These are phyloP conservation scores for Drosophila nigrodunni DNA, from an alignment of 1,140 invertebrate species.

Conservation along the genomic window DNA sequence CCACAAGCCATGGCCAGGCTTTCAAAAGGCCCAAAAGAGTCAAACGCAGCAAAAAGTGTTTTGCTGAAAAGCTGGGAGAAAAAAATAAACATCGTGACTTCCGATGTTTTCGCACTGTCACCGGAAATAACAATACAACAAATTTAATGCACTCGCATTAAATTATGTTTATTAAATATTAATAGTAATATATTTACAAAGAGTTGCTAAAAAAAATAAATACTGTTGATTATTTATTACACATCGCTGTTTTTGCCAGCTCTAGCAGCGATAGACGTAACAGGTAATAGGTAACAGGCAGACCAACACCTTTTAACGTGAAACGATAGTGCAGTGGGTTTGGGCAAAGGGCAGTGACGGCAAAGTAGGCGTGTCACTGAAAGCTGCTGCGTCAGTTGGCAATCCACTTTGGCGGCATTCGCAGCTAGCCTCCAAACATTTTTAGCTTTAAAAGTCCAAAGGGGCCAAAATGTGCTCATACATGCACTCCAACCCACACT, in stretches of 20 bases:
- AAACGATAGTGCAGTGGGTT: background rate
- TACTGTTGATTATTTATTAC: too few species aligned
- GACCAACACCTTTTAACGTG: constrained; percentile 37
- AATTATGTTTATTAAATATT: too few species aligned
- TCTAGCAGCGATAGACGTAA: constrained; percentile 1
- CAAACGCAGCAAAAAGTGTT: background rate
- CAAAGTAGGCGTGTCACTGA: background rate
- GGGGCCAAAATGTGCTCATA: constrained; percentile 27
- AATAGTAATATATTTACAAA: too few species aligned
- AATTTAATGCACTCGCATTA: too few species aligned
- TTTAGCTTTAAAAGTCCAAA: constrained; percentile 48
- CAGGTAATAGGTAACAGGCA: constrained; percentile 9
- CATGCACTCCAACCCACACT: background rate
- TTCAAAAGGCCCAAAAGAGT: constrained; percentile 6
- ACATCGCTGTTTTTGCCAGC: too few species aligned
- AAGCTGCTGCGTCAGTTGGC: constrained; percentile 25
- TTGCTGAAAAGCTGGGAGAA: too few species aligned
- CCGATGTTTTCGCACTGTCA: too few species aligned
- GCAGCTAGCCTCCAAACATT: constrained; percentile 48
- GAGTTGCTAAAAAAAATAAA: too few species aligned
- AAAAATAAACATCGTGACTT: too few species aligned
- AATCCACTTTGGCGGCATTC: constrained; percentile 53
- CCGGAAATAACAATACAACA: too few species aligned
- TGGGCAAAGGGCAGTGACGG: background rate
- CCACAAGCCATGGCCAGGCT: constrained; percentile 1